Percentiles rank a stretch among this genome's conserved stretches.
These are phyloP conservation scores for Micromys minutus DNA, from an alignment of 2,113 vertebrate species.

Conservation along the genomic window DNA sequence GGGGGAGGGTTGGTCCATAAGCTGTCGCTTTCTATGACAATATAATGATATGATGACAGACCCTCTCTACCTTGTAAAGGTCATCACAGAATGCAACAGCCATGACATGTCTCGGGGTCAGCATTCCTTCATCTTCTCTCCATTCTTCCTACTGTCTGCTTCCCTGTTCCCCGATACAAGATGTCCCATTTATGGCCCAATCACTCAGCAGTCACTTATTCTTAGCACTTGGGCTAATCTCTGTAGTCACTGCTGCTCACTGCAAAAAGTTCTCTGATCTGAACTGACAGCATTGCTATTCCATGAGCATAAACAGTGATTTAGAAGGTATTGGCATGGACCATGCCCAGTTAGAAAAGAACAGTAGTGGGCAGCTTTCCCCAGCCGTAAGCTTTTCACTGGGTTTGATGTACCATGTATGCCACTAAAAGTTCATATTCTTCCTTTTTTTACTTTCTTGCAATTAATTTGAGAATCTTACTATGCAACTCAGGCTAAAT, in stretches of 20 bases:
- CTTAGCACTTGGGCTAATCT: background rate
- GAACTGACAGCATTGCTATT: background rate
- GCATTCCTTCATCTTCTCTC: background rate
- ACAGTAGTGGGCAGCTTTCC: background rate
- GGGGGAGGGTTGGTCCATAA: no score
- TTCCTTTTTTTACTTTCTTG: background rate
- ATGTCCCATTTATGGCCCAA: background rate
- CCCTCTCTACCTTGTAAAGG: background rate
- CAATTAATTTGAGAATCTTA: background rate
- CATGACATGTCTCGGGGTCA: background rate
- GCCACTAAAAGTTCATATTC: background rate
- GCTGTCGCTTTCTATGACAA: background rate
- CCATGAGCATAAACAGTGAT: background rate
- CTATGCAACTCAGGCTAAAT: background rate
- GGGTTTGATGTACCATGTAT: background rate
- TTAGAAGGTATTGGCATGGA: background rate
- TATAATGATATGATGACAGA: background rate
- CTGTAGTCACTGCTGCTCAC: background rate
- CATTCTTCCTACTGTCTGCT: background rate
- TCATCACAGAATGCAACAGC: background rate
- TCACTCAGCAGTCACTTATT: background rate
- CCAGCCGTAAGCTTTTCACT: background rate
- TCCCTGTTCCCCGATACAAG: background rate
- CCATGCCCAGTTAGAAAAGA: background rate
- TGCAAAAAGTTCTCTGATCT: background rate